phyloP scores from a whole-genome alignment of 1,140 invertebrate species.

The Drosophila ironensis region DNA sequence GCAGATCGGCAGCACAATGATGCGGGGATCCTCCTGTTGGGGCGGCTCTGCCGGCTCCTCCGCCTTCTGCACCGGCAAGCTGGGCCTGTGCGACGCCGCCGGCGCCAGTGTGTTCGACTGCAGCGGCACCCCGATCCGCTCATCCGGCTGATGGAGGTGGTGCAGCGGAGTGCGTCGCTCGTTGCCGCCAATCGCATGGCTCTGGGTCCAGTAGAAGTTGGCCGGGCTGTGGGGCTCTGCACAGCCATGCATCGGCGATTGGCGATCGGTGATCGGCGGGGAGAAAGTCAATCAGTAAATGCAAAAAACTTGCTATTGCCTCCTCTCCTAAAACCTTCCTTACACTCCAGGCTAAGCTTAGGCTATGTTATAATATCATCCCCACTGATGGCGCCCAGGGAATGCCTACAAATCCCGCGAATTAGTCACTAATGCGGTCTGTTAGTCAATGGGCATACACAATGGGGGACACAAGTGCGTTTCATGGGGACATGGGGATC shows the following conservation, averaged over 20 bases:
- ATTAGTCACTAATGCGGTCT: slow-evolving; percentile 36
- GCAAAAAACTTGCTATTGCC: not conserved
- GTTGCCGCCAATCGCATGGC: slow-evolving; percentile 85
- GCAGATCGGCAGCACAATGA: slow-evolving; percentile 75
- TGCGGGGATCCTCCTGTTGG: slow-evolving; percentile 63
- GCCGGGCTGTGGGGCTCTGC: slow-evolving; percentile 82
- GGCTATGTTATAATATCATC: no score
- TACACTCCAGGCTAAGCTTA: no score
- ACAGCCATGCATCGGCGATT: not conserved
- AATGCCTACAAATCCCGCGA: slow-evolving; percentile 19
- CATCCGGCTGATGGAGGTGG: slow-evolving; percentile 61
- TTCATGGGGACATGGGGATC: not conserved
- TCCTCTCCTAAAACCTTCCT: not conserved
- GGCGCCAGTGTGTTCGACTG: slow-evolving; percentile 72
- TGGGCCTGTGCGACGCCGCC: slow-evolving; percentile 82
- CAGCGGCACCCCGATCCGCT: slow-evolving; percentile 62
- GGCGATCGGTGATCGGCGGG: not conserved
- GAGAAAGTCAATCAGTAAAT: slow-evolving; percentile 57
- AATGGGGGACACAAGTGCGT: slow-evolving; percentile 83
- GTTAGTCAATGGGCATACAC: slow-evolving; percentile 48
- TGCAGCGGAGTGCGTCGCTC: slow-evolving; percentile 64
- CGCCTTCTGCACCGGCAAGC: slow-evolving; percentile 70
- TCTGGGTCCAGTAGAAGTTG: slow-evolving; percentile 85
- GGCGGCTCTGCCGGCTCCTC: slow-evolving; percentile 14
- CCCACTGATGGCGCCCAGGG: no score